Evolutionary conservation across 1,140 invertebrate species (phyloP).

Genomic region (Sarcophaga peregrina): DNA sequence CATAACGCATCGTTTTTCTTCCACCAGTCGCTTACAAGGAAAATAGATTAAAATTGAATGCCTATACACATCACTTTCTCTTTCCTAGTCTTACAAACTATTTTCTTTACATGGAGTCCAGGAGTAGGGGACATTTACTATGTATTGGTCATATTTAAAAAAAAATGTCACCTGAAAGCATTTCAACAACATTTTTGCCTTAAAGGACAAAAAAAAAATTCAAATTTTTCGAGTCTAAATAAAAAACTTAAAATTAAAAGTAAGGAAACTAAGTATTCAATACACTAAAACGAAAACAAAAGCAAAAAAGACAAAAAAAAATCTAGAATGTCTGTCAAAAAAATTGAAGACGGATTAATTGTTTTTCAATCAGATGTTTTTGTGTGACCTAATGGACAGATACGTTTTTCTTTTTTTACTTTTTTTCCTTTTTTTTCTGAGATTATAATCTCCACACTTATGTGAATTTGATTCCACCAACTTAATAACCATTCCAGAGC

Average conservation of each 20-base stretch:
- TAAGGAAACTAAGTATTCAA: background rate
- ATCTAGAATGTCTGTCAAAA: constrained; percentile 11
- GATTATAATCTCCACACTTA: constrained; percentile 39
- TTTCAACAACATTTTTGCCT: too few species aligned
- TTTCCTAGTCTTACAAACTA: too few species aligned
- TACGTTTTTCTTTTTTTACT: background rate
- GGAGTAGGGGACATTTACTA: too few species aligned
- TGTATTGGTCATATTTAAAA: too few species aligned
- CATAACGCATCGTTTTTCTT: too few species aligned
- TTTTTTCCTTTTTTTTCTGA: background rate
- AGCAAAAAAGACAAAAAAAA: background rate
- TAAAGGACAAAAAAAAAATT: too few species aligned
- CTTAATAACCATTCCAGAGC: background rate
- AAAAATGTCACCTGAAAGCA: too few species aligned
- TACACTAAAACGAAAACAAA: constrained; percentile 1
- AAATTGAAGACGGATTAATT: constrained; percentile 38
- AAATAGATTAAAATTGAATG: too few species aligned
- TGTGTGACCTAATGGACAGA: constrained; percentile 36
- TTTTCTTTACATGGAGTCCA: too few species aligned
- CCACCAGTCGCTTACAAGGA: too few species aligned
- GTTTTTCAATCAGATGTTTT: constrained; percentile 31
- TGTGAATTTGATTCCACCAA: constrained; percentile 37
- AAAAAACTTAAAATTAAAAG: background rate
- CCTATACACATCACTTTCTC: too few species aligned
- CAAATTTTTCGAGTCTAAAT: too few species aligned